Evolutionary conservation across 2,888 invertebrate genomes (phyloP), one percentile per base, ranked within the genome.

Genomic region (Cheilosia scutellata): DNA sequence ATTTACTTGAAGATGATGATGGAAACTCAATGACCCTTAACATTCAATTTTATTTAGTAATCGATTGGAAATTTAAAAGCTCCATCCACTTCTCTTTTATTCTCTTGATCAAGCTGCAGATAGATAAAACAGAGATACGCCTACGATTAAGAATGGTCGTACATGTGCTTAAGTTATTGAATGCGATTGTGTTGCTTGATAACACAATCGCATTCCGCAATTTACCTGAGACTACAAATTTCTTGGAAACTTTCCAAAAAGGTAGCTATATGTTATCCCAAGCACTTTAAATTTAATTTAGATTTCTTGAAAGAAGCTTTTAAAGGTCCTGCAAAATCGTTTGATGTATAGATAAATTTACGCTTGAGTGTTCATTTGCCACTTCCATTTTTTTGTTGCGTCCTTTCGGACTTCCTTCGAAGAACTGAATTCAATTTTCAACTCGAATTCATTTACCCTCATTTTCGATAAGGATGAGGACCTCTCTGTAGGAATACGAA

Each of bases 361-460:
- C 31, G 47, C 31, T n/a, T 49, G 40, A 49, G 49, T 60, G 5
- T 76, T 37, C 53, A 31, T 60, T 40, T 47, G 33, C 33, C 42
- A 49, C 5, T 9, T 25, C 1, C 7, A 4, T 4, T 44, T 29
- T 29, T 13, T 42, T 16, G 27, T 13, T 16, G n/a, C n/a, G 29
- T 20, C 33, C 9, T 16, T 29, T 42, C 44, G 25, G 16, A n/a
- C 33, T 44, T 40, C 4, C 20, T 9, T 20, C 53, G 31, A 60
- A 33, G 68, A 60, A 62, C 33, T 47, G 27, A 44, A 77, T 77
- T 77, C 47, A 77, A 70, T 77, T 70, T 77, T 77, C 70, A 63
- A 77, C 70, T 70, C 62, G 77, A 77, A 77, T 70, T 77, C 70
- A 77, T 70, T 77, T 77, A 51, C 40, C 42, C 55, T 53, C 58